Base-by-base conservation (phyloP, 2,888 invertebrate genomes). In the Xylophagus ater region DNA sequence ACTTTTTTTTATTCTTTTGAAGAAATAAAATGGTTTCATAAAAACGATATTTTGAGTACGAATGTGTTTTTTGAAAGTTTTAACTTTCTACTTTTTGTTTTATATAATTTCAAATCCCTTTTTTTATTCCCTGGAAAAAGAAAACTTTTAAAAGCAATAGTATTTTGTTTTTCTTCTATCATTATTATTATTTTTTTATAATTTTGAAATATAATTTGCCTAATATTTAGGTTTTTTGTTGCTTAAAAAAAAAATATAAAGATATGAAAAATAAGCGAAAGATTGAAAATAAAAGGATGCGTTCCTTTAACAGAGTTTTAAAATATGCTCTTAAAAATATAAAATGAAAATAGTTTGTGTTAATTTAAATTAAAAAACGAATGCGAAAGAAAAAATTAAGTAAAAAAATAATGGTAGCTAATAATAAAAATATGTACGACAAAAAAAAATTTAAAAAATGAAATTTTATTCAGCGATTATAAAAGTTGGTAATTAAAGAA, bases 211-310 rank as follows among this genome's bases (percentile, higher is more conserved):
- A 6, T 26, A n/a, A 10, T 26, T 26, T 26, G 26, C 26, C 26
- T 26, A 26, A 26, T 26, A 26, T 26, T 26, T 26, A 26, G 26
- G 26, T 26, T 26, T 13, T 10, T 26, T n/a, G n/a, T 26, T 26
- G 26, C 26, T 13, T 26, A 13, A 6, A 5, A 10, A 26, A 26
- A 12, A 26, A 26, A 26, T 10, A 10, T 5, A 10, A 23, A 26
- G 13, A 26, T 26, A 13, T 23, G n/a, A 12, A 26, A 13, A 26
- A 26, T 13, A 6, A 12, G 13, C n/a, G 26, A 26, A 23, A 26
- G n/a, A 13, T 13, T 23, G 9, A 10, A 9, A 26, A 10, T 26
- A 13, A 26, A 10, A 9, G n/a, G 26, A 26, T 26, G 26, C 5
- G 26, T 26, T 6, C 13, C 13, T 26, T 6, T 13, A 12, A 23